Conservation (phyloP, 2,888 invertebrate species). For the Pterobdella sp. region DNA sequence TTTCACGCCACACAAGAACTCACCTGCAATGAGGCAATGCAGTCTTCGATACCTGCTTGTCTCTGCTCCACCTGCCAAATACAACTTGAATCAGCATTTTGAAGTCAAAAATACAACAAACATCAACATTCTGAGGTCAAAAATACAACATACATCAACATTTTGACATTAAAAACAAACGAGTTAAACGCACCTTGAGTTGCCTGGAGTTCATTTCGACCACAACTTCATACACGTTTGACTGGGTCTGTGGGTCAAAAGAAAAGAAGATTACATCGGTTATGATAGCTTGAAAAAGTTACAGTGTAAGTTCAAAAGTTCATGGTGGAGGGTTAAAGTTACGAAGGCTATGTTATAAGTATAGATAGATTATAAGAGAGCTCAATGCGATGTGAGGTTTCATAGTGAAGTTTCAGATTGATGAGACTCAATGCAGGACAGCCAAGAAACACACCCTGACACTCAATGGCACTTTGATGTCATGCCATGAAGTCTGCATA, state of each 20-base stretch:
- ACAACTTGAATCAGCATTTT: not conserved
- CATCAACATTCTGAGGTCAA: not conserved
- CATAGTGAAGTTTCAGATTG: too few species aligned
- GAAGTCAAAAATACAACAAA: not conserved
- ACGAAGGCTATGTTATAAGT: too few species aligned
- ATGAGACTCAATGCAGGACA: too few species aligned
- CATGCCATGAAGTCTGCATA: too few species aligned
- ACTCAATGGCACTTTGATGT: too few species aligned
- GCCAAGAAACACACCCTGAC: too few species aligned
- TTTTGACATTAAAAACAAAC: not conserved
- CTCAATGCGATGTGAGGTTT: too few species aligned
- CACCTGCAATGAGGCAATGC: constrained; percentile 29
- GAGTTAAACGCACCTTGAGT: constrained; percentile 21
- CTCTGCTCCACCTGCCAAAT: constrained; percentile 17
- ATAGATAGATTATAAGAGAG: too few species aligned
- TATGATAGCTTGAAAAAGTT: not conserved
- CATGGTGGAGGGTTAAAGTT: too few species aligned
- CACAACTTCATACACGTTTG: constrained; percentile 36
- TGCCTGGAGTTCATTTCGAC: constrained; percentile 33
- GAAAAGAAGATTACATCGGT: not conserved
- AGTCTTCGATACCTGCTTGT: constrained; percentile 31
- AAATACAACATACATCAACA: not conserved
- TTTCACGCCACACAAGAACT: too few species aligned
- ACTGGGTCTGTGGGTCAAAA: constrained; percentile 30
- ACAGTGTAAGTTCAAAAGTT: not conserved